A percentile compares a stretch with the other conserved stretches of the same genome.
Conservation (phyloP, 23 tunicate species). For the Halocynthia aurantium region DNA sequence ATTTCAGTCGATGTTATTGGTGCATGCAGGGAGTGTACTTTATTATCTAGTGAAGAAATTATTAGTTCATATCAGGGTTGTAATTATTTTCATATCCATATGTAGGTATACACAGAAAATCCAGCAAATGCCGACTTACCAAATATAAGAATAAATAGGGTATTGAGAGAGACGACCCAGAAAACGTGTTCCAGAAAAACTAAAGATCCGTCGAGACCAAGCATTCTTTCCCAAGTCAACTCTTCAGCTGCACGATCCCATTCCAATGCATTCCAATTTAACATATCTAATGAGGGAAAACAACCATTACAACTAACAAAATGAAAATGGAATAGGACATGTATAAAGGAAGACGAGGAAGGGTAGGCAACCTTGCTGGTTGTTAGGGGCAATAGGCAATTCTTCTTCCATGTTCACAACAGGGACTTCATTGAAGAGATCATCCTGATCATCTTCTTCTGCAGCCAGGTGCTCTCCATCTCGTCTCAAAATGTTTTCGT, state of each 20-base stretch:
- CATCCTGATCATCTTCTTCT: conserved; percentile 10
- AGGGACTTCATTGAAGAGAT: background rate
- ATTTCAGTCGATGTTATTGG: too few species aligned
- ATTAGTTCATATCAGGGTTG: too few species aligned
- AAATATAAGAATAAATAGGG: conserved; percentile 76
- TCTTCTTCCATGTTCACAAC: conserved; percentile 10
- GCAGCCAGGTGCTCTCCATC: background rate
- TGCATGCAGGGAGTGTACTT: too few species aligned
- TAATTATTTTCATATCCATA: too few species aligned
- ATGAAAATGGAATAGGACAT: background rate
- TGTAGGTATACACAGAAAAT: too few species aligned
- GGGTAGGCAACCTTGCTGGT: background rate
- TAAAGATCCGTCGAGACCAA: conserved; percentile 86
- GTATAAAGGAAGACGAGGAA: background rate
- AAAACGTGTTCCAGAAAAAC: conserved; percentile 85
- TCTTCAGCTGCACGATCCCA: conserved; percentile 72
- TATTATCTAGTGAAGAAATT: too few species aligned
- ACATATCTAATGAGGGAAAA: background rate
- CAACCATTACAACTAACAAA: background rate
- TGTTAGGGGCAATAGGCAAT: background rate
- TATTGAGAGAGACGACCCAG: conserved; percentile 83
- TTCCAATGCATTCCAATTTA: conserved; percentile 68
- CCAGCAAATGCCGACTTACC: too few species aligned
- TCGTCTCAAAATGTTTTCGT: background rate
- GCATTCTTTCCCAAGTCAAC: conserved; percentile 74